A percentile compares a stretch with the other conserved stretches of the same genome.
These are phyloP conservation scores for Mormyrus iriodes DNA, from an alignment of 2,113 vertebrate species.

Conservation along the genomic window DNA sequence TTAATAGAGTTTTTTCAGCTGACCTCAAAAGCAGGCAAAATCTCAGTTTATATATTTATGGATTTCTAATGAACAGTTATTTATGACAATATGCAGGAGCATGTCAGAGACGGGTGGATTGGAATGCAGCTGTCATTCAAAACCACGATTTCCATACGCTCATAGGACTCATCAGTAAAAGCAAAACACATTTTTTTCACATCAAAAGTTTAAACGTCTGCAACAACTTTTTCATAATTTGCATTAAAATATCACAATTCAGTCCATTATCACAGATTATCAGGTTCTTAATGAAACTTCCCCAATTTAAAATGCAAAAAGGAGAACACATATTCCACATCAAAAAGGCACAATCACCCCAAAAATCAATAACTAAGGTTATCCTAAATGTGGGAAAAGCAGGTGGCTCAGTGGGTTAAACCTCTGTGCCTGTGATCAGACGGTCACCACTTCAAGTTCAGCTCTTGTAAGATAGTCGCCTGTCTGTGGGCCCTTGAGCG, in stretches of 20 bases:
- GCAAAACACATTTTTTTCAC: background rate
- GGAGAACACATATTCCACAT: background rate
- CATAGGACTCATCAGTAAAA: background rate
- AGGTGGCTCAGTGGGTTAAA: background rate
- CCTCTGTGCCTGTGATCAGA: background rate
- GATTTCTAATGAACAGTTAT: background rate
- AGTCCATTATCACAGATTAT: background rate
- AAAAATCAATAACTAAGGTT: background rate
- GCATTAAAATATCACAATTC: background rate
- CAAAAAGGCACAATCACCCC: background rate
- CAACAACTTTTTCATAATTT: background rate
- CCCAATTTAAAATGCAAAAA: background rate
- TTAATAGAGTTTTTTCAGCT: background rate
- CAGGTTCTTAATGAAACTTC: background rate
- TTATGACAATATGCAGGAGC: background rate
- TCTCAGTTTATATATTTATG: background rate
- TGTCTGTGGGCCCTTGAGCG: background rate
- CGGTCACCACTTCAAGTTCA: background rate
- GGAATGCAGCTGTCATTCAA: background rate
- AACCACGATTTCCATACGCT: background rate
- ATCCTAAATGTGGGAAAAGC: background rate
- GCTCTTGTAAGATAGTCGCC: background rate
- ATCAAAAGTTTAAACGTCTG: background rate
- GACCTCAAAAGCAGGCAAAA: background rate
- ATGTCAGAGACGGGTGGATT: too few relatives aligned